Percentiles rank a stretch among this genome's conserved stretches.
Evolutionary conservation across 2,888 invertebrate genomes (phyloP).

Genomic region (Noctua comes): DNA sequence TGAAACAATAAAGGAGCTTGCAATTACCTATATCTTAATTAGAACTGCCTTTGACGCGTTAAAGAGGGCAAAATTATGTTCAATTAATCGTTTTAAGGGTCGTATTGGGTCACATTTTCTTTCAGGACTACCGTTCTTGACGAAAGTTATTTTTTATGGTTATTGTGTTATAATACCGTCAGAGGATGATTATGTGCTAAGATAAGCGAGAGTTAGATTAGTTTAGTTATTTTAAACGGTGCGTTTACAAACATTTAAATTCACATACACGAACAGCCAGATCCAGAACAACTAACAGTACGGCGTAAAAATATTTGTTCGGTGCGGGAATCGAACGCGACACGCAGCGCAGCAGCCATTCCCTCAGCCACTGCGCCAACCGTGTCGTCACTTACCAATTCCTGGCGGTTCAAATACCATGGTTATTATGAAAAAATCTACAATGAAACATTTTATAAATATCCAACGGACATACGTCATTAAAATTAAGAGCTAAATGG

Average conservation of each 20-base stretch:
- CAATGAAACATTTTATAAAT: neutral
- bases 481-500: conserved; percentile 50
- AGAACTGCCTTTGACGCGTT: conserved; percentile 47
- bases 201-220: neutral
- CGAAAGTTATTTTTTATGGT: neutral
- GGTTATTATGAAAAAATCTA: neutral
- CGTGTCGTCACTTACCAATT: neutral
- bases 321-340: neutral
- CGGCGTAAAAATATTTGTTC: neutral
- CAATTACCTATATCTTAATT: conserved; percentile 45
- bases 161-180: neutral
- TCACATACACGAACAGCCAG: neutral
- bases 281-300: neutral
- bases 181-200: neutral
- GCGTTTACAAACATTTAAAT: neutral
- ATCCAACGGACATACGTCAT: conserved; percentile 14
- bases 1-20: conserved; percentile 27
- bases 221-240: neutral
- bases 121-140: neutral
- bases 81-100: conserved; percentile 37
- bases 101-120: conserved; percentile 9
- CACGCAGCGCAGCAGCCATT: neutral
- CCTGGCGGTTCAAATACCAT: neutral
- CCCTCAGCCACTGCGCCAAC: neutral
- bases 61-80: conserved; percentile 47